Percentiles rank a stretch among this genome's conserved stretches.
Conservation (phyloP, 2,113 vertebrate genomes). For the Plectropomus leopardus region DNA sequence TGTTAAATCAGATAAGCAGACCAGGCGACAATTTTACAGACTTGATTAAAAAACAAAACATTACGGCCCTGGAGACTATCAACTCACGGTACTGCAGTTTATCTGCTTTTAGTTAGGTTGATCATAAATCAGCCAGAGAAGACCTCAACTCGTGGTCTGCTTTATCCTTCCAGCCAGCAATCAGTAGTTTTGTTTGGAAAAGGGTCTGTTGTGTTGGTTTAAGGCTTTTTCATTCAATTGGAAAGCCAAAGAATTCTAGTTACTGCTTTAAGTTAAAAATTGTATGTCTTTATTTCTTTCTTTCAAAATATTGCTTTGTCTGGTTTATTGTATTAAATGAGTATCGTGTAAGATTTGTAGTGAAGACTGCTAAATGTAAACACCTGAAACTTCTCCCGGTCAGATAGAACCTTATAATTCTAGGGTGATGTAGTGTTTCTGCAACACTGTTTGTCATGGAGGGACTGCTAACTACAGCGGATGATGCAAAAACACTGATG, state of each 20-base stretch:
- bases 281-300: not conserved
- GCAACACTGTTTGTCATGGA: no score
- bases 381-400: no score
- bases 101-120: constrained; percentile 30
- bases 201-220: not conserved
- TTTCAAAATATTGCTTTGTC: not conserved
- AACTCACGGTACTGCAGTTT: not conserved
- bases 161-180: constrained; percentile 15
- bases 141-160: constrained; percentile 20
- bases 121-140: constrained; percentile 30
- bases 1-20: constrained; percentile 11
- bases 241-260: not conserved
- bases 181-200: constrained; percentile 19
- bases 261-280: accelerated
- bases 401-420: no score
- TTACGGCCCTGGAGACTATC: not conserved
- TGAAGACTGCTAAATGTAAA: no score
- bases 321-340: not conserved
- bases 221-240: not conserved
- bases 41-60: not conserved
- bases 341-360: no score
- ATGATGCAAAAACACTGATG: no score
- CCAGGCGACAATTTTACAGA: not conserved
- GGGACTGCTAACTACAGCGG: no score
- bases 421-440: no score